Percentiles rank a stretch among this genome's conserved stretches.
Evolutionary conservation across 53 echinoderm and acorn worm species (phyloP).

Genomic region (Henricia sp.): DNA sequence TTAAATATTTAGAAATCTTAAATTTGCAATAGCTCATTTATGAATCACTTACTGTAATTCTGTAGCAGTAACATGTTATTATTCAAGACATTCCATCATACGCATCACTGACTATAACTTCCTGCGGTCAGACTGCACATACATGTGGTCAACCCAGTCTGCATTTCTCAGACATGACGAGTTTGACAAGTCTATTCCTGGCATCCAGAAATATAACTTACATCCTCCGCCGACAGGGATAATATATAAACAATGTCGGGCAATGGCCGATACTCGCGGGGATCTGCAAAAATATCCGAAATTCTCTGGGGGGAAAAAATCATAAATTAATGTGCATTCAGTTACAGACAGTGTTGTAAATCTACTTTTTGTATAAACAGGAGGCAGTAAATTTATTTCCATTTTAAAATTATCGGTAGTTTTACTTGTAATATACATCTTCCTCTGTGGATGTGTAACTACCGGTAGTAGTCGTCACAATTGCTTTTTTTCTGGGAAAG

Average conservation of each 20-base stretch:
- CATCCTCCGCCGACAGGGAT: constrained; percentile 3
- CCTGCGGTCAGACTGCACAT: constrained; percentile 15
- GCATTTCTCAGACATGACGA: constrained; percentile 45
- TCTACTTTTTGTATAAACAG: no score
- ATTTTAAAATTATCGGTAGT: no score
- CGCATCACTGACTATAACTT: neutral
- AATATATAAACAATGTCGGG: constrained; percentile 40
- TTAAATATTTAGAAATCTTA: no score
- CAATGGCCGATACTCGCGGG: constrained; percentile 15
- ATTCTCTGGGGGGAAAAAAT: no score
- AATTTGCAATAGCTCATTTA: no score
- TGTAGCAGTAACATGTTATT: neutral
- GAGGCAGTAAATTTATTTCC: no score
- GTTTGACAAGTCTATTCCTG: constrained; percentile 6
- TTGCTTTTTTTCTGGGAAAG: no score
- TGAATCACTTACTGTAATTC: constrained; percentile 1
- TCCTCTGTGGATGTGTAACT: no score
- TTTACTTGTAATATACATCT: no score
- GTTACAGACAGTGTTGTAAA: no score
- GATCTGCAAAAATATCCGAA: constrained; percentile 16
- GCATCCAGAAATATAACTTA: neutral
- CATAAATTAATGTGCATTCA: no score
- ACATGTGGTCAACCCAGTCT: neutral
- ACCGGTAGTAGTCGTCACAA: no score
- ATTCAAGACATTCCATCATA: neutral